Percentiles rank a stretch among this genome's conserved stretches.
These are phyloP conservation scores for Zoanthus solanderi DNA, from an alignment of 92 coral and sea anemone species.

Conservation along the genomic window DNA sequence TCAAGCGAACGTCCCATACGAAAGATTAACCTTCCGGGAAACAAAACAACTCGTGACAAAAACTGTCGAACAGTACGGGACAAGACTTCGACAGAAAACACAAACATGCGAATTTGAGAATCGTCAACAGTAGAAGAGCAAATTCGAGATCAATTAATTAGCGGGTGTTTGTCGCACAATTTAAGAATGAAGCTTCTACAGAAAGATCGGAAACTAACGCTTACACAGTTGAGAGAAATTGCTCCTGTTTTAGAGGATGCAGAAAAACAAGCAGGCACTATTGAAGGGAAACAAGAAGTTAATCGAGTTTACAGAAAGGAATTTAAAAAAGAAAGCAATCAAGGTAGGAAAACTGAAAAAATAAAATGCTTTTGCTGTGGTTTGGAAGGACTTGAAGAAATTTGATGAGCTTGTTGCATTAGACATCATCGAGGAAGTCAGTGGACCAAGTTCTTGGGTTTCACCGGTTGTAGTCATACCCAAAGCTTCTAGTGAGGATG, in stretches of 20 bases:
- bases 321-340: conserved; percentile 58
- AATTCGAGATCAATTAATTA: too few relatives aligned
- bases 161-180: too few relatives aligned
- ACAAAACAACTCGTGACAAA: conserved; percentile 51
- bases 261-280: conserved; percentile 52
- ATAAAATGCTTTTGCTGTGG: too few relatives aligned
- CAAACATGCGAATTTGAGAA: conserved; percentile 50
- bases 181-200: too few relatives aligned
- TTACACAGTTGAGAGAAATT: too few relatives aligned
- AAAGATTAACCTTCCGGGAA: conserved; percentile 33
- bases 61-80: conserved; percentile 61
- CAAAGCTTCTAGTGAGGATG: conserved; percentile 51
- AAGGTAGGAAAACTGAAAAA: too few relatives aligned
- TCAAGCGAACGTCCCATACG: conserved; percentile 22
- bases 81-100: conserved; percentile 26
- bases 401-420: background rate
- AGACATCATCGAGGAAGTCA: too few relatives aligned
- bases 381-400: too few relatives aligned
- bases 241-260: conserved; percentile 53
- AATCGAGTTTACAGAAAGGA: background rate
- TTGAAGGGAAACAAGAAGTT: too few relatives aligned
- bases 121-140: too few relatives aligned
- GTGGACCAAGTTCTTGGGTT: too few relatives aligned
- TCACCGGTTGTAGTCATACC: background rate
- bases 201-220: too few relatives aligned